Base-by-base conservation (phyloP, 2,113 vertebrate genomes). In the Saccopteryx leptura region DNA sequence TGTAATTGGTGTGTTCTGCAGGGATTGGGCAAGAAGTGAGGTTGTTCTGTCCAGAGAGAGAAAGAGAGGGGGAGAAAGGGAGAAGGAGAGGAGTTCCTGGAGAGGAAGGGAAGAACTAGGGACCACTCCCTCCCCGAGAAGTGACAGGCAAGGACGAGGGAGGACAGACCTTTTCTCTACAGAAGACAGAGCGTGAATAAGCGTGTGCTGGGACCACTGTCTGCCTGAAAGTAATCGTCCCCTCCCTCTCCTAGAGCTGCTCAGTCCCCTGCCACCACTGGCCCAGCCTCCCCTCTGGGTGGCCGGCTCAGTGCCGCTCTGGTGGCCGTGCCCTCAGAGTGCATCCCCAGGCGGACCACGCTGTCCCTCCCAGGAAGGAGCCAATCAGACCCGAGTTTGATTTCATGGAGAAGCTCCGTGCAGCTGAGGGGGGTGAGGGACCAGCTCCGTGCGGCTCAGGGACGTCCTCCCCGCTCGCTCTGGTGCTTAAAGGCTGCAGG, bases 271-370 rank as follows among this genome's bases (percentile, higher is more conserved):
- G 21, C 10, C 15, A 10, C 2, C 46, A 39, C 18, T 21, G 2
- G 3, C 21, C 4, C 26, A 1, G 13, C 6, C 24, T 52, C 26
- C 8, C 2, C 28, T 56, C 1, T 1, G 9, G 4, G 2, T 66
- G 28, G 7, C 33, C 33, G 0, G 2, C 4, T 19, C 14, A 18
- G 9, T 13, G 15, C 33, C 10, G 18, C 2, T 21, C 7, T 7
- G 9, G 21, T 58, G 28, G 7, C 48, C 0, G 0, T 28, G 31
- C 11, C 10, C 4, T 56, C 7, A 7, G 4, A 4, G 33, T 33
- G 1, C 1, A 3, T 33, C 19, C 50, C 12, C 7, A n/a, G 12
- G 9, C 18, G 33, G 21, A 24, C 4, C 6, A 28, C 17, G 15
- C 39, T 39, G 39, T 39, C 28, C 8, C 4, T 76, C 54, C 11